These are phyloP conservation scores for Crenuchus spilurus DNA, from an alignment of 2,797 vertebrate genomes.

Conservation along the genomic window DNA sequence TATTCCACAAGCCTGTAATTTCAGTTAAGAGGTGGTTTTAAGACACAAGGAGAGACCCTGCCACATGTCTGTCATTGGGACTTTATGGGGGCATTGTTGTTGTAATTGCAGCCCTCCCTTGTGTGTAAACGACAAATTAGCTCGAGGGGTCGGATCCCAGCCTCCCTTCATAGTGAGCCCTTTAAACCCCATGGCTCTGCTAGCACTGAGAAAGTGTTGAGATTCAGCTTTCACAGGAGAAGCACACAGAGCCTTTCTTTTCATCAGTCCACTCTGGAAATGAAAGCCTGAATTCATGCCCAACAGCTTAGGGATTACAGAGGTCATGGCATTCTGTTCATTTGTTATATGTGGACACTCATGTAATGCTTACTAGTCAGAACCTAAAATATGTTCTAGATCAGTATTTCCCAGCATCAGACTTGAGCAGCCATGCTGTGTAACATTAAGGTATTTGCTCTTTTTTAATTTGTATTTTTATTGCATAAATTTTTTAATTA, in stretches of 20 bases:
- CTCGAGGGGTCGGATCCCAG: slow-evolving; percentile 38
- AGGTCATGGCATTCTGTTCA: background rate
- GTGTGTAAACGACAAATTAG: slow-evolving; percentile 62
- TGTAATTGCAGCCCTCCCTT: slow-evolving; percentile 50
- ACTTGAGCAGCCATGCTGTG: no score
- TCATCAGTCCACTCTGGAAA: background rate
- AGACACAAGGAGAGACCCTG: slow-evolving; percentile 32
- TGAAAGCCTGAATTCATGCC: background rate
- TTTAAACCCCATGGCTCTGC: slow-evolving; percentile 48
- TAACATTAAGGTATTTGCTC: no score
- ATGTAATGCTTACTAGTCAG: no score
- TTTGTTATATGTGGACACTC: background rate
- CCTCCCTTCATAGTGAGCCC: slow-evolving; percentile 39
- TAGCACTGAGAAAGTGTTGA: background rate
- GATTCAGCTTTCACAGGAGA: background rate
- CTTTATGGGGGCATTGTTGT: slow-evolving; percentile 46
- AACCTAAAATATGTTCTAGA: no score
- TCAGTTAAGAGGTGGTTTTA: slow-evolving; percentile 54
- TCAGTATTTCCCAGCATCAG: no score
- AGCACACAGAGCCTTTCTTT: background rate
- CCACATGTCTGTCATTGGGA: slow-evolving; percentile 55
- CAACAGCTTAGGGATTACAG: background rate
- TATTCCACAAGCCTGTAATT: slow-evolving; percentile 72
- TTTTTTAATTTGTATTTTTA: no score
- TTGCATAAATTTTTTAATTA: no score